Evolutionary conservation across 2,797 vertebrate genomes (phyloP).

Genomic region (Vespertilio murinus): DNA sequence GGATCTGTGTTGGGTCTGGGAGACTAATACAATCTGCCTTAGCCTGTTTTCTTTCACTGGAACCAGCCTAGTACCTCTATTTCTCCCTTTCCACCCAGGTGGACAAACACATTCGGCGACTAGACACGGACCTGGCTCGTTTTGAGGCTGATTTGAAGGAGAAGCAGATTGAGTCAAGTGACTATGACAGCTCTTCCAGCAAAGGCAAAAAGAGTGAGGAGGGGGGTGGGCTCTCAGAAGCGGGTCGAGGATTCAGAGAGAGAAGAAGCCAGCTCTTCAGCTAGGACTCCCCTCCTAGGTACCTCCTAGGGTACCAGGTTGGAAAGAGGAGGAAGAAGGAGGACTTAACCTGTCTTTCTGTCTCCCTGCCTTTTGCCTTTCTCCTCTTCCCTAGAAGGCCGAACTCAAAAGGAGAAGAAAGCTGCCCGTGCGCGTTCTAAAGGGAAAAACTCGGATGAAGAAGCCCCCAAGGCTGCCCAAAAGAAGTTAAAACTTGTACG

Average conservation of each 20-base stretch:
- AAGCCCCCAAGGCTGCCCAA: slow-evolving; percentile 92
- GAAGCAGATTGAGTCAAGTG: slow-evolving; percentile 96
- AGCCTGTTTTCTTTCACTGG: neutral
- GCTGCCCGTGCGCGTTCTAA: slow-evolving; percentile 93
- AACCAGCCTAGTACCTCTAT: neutral
- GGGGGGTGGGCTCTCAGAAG: slow-evolving; percentile 40
- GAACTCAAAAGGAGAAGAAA: slow-evolving; percentile 95
- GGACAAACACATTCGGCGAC: slow-evolving; percentile 97
- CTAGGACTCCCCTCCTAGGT: too few relatives aligned
- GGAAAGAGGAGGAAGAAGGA: neutral
- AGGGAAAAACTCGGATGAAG: slow-evolving; percentile 96
- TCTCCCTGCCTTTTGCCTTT: slow-evolving; percentile 62
- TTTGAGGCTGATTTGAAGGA: slow-evolving; percentile 98
- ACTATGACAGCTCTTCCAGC: slow-evolving; percentile 97
- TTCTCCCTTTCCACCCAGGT: slow-evolving; percentile 85
- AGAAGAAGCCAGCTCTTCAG: neutral
- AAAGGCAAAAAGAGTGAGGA: slow-evolving; percentile 96
- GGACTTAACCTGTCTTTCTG: slow-evolving; percentile 51
- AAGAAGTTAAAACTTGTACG: slow-evolving; percentile 95
- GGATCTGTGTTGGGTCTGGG: slow-evolving; percentile 31
- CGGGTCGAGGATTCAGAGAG: neutral
- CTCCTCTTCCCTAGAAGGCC: slow-evolving; percentile 86
- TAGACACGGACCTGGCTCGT: slow-evolving; percentile 97
- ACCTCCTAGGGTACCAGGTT: neutral
- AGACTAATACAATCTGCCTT: neutral